A percentile compares a stretch with the other conserved stretches of the same genome.
These are phyloP conservation scores for Uloborus diversus DNA, from an alignment of 1,140 invertebrate species.

Conservation along the genomic window DNA sequence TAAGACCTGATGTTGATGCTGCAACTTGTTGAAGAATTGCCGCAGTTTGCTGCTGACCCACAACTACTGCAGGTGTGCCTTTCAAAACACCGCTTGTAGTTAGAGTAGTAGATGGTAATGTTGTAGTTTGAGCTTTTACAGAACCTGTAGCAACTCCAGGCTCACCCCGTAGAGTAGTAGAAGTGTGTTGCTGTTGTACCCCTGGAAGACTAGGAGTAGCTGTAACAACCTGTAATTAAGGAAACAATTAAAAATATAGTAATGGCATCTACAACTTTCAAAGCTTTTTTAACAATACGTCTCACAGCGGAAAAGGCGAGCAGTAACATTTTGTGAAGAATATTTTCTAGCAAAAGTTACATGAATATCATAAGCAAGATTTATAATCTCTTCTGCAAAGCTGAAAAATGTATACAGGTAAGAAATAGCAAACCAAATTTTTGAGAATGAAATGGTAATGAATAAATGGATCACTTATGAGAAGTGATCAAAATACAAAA, in stretches of 20 bases:
- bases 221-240: conserved; percentile 60
- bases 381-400: no score
- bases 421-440: no score
- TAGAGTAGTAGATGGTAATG: conserved; percentile 13
- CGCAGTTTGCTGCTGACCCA: conserved; percentile 37
- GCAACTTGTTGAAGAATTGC: conserved; percentile 37
- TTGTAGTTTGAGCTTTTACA: conserved; percentile 41
- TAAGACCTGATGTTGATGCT: neutral
- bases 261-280: neutral
- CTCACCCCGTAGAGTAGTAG: conserved; percentile 1
- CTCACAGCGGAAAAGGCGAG: conserved; percentile 61
- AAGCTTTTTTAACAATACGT: neutral
- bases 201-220: conserved; percentile 56
- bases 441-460: neutral
- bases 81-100: conserved; percentile 33
- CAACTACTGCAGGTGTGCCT: conserved; percentile 33
- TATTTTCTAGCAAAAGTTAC: no score
- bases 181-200: neutral
- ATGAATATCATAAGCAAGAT: no score
- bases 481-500: no score
- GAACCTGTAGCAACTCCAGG: conserved; percentile 12
- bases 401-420: no score
- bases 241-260: neutral
- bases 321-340: no score
- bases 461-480: neutral